Percentiles rank a stretch among this genome's conserved stretches.
Conservation (phyloP, 35 echinoderm and acorn worm species). For the Apostichopus parvimensis region DNA sequence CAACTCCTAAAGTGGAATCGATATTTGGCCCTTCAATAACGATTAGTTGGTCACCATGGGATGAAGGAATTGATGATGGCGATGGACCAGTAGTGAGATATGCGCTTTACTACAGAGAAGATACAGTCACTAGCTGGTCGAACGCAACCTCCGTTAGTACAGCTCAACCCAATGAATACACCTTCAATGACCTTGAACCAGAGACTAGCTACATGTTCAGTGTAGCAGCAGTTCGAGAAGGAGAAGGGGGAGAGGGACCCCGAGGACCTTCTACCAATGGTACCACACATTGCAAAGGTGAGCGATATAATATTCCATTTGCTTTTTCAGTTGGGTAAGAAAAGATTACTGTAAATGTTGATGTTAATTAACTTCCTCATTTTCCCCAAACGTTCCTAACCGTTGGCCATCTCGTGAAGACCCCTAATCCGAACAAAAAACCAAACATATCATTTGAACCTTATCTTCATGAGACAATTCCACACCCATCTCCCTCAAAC, state of each 20-base stretch:
- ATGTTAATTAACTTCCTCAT: too few relatives aligned
- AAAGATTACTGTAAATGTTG: too few relatives aligned
- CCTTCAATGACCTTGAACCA: neutral
- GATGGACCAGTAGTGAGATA: conserved; percentile 54
- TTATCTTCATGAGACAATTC: too few relatives aligned
- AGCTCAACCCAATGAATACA: neutral
- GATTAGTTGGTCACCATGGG: conserved; percentile 25
- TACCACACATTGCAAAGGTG: neutral
- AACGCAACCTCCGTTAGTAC: neutral
- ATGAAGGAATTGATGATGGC: neutral
- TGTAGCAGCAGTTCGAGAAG: conserved; percentile 51
- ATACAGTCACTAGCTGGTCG: neutral
- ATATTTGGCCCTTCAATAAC: neutral
- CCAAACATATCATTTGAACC: too few relatives aligned
- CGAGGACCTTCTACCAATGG: neutral
- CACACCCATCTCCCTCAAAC: too few relatives aligned
- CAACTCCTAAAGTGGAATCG: neutral
- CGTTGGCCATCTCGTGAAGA: too few relatives aligned
- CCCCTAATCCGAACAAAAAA: too few relatives aligned
- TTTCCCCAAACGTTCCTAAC: too few relatives aligned
- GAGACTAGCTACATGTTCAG: conserved; percentile 33
- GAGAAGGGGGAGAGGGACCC: conserved; percentile 55
- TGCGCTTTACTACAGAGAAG: neutral
- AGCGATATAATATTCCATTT: neutral
- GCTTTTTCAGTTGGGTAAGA: too few relatives aligned